These are phyloP conservation scores for Rousettus madagascariensis DNA, from an alignment of 2,797 vertebrate genomes.

Conservation along the genomic window DNA sequence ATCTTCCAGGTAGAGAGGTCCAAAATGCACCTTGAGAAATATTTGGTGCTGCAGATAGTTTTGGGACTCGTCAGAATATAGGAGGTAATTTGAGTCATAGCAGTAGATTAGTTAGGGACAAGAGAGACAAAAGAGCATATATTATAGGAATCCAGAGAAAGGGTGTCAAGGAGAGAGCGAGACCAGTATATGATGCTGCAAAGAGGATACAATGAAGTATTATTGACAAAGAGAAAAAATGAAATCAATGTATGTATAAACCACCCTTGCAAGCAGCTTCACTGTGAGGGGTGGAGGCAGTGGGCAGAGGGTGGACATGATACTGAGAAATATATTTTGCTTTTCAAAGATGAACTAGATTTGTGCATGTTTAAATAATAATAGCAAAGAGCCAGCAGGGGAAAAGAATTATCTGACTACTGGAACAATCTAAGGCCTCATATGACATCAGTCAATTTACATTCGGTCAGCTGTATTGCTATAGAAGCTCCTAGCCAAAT, in stretches of 20 bases:
- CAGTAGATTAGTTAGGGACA: neutral
- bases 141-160: neutral
- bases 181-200: neutral
- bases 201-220: neutral
- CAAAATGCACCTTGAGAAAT: neutral
- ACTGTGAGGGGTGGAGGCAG: neutral
- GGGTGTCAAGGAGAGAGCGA: neutral
- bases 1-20: neutral
- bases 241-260: neutral
- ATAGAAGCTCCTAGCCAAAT: slow-evolving; percentile 28
- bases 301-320: neutral
- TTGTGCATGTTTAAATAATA: neutral
- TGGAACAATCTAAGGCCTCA: slow-evolving; percentile 9
- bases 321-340: neutral
- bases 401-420: neutral
- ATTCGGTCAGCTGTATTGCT: neutral
- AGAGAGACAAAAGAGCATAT: neutral
- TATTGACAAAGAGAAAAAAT: neutral
- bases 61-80: neutral
- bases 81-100: neutral
- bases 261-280: neutral
- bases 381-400: neutral
- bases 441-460: neutral
- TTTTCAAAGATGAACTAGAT: slow-evolving; percentile 14
- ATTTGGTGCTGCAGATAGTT: neutral